Evolutionary conservation across 2,113 vertebrate genomes (phyloP).

Genomic region (Ancistrus triradiatus): DNA sequence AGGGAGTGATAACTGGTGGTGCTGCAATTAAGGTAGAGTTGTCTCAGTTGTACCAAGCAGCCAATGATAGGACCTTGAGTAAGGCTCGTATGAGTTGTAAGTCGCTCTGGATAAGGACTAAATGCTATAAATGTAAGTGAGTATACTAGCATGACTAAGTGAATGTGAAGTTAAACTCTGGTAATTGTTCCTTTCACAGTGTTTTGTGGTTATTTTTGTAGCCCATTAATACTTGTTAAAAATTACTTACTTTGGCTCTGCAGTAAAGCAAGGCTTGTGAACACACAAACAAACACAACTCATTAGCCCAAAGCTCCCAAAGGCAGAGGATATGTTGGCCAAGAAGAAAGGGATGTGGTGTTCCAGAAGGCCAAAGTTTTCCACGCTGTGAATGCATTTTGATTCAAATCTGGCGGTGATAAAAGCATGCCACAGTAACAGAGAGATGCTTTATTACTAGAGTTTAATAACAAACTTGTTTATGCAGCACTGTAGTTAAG

Average conservation of each 20-base stretch:
- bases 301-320: not conserved
- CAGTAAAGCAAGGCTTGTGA: not conserved
- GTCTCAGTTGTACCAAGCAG: no score
- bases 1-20: no score
- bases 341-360: not conserved
- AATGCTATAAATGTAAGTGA: no score
- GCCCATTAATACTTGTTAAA: not conserved
- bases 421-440: not conserved
- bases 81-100: no score
- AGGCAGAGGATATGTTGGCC: not conserved
- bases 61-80: no score
- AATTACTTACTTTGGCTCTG: not conserved
- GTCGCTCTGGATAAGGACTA: no score
- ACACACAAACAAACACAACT: not conserved
- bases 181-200: no score
- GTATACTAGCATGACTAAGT: no score
- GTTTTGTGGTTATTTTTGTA: slow-evolving; percentile 7
- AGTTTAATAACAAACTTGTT: not conserved
- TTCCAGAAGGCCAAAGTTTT: not conserved
- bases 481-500: not conserved
- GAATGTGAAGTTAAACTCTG: no score
- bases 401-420: not conserved
- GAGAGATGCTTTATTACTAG: not conserved
- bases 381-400: not conserved
- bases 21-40: no score